Evolutionary conservation across 2,888 invertebrate species (phyloP).

Genomic region (Leptinotarsa juncta): DNA sequence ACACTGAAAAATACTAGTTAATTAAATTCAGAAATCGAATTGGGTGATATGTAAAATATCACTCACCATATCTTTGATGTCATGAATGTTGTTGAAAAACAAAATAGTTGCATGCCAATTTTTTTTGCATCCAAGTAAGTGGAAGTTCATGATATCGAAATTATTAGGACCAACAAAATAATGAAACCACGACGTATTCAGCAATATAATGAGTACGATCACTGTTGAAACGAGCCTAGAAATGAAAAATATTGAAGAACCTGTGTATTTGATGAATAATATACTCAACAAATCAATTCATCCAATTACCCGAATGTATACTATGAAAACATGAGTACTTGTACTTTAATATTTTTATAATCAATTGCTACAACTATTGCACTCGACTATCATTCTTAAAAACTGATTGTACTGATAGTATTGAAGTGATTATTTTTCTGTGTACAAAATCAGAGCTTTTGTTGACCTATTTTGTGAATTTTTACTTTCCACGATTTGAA

Average conservation of each 20-base stretch:
- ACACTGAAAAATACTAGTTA: conserved; percentile 30
- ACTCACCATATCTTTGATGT: conserved; percentile 33
- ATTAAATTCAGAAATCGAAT: conserved; percentile 1
- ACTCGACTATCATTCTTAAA: too few relatives aligned
- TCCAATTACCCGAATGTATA: too few relatives aligned
- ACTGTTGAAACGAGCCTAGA: conserved; percentile 19
- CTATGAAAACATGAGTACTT: too few relatives aligned
- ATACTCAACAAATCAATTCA: too few relatives aligned
- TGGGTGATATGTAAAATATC: background rate
- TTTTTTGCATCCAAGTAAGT: conserved; percentile 17
- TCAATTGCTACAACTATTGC: too few relatives aligned
- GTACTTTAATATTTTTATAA: too few relatives aligned
- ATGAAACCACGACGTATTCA: conserved; percentile 2
- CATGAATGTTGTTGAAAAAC: conserved; percentile 27
- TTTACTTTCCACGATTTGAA: too few relatives aligned
- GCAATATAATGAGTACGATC: background rate
- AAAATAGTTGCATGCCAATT: conserved; percentile 28
- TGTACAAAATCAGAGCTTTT: too few relatives aligned
- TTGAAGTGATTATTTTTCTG: too few relatives aligned
- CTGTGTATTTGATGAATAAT: too few relatives aligned
- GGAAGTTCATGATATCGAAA: conserved; percentile 1
- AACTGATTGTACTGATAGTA: too few relatives aligned
- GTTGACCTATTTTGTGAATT: too few relatives aligned
- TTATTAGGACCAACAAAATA: conserved; percentile 23
- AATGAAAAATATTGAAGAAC: background rate